Evolutionary conservation across 2,888 invertebrate genomes (phyloP), one percentile per base, ranked within the genome.

Genomic region (Cephus runcator): DNA sequence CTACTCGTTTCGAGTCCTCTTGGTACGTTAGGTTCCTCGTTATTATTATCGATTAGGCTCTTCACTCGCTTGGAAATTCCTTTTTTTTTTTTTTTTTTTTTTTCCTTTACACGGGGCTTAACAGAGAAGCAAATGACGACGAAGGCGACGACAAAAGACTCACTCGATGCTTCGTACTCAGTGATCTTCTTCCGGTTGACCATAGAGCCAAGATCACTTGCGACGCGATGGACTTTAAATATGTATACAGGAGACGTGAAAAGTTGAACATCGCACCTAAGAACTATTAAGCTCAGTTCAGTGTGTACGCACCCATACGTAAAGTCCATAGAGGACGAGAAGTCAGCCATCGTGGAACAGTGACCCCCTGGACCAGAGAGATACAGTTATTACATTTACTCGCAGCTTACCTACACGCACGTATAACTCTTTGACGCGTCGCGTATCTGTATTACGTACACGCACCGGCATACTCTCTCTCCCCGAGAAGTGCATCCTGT

Each of bases 311-410:
- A 23, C 23, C 56, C 23, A 9, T 56, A 23, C 56, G 23, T 56
- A 23, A 56, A 23, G 56, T 23, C 56, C 56, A 56, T 9, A 9
- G 6, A 56, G 56, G 56, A 56, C 56, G 15, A 23, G 56, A 56
- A 56, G 56, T 23, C 23, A 56, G 56, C 56, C 56, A 23, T 56
- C 23, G 83, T 84, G 84, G 84, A 85, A 85, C 85, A 85, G 85
- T 85, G 84, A 85, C 84, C 84, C 82, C 85, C 84, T 85, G 84
- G 84, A 85, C 84, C 84, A 85, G 85, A 85, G 56, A 56, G 85
- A 85, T 85, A 85, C 85, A 85, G 84, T 85, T 85, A 85, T 83
- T 84, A 84, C 84, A 81, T 84, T 85, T 84, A 56, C 56, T 56
- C 6, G 23, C 56, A 56, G 23, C 56, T 56, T 23, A 56, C 56